Evolutionary conservation across 2,113 vertebrate species (phyloP).

Genomic region (Gymnocephalus cernua): DNA sequence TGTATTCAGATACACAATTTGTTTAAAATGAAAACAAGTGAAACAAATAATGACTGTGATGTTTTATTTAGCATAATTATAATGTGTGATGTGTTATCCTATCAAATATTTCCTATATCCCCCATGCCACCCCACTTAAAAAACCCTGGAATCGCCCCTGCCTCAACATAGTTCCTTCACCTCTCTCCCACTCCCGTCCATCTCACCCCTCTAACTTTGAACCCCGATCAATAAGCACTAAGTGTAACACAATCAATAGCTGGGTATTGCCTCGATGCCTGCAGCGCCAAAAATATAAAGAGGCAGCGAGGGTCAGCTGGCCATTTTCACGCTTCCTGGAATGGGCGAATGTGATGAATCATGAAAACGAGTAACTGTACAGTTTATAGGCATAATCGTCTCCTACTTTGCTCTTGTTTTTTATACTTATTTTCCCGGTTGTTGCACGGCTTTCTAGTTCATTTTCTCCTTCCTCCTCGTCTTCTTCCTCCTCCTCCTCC

Average conservation of each 20-base stretch:
- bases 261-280: constrained; percentile 52
- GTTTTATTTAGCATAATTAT: no score
- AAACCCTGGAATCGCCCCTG: no score
- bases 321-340: constrained; percentile 60
- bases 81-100: no score
- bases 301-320: constrained; percentile 38
- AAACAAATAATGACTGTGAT: no score
- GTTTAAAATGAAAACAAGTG: no score
- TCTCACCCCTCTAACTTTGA: constrained; percentile 67
- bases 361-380: constrained; percentile 47
- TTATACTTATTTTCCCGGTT: constrained; percentile 42
- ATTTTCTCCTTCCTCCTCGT: background rate
- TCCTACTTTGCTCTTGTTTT: constrained; percentile 34
- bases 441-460: constrained; percentile 26
- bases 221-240: constrained; percentile 65
- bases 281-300: constrained; percentile 58
- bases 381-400: constrained; percentile 48
- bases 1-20: no score
- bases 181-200: constrained; percentile 17
- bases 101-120: no score
- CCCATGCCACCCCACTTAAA: no score
- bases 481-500: background rate
- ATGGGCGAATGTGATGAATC: constrained; percentile 58
- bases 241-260: constrained; percentile 72
- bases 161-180: constrained; percentile 17